Evolutionary conservation across 2,113 vertebrate genomes (phyloP), one percentile per base, ranked within the genome.

Genomic region (Acanthochromis polyacanthus): DNA sequence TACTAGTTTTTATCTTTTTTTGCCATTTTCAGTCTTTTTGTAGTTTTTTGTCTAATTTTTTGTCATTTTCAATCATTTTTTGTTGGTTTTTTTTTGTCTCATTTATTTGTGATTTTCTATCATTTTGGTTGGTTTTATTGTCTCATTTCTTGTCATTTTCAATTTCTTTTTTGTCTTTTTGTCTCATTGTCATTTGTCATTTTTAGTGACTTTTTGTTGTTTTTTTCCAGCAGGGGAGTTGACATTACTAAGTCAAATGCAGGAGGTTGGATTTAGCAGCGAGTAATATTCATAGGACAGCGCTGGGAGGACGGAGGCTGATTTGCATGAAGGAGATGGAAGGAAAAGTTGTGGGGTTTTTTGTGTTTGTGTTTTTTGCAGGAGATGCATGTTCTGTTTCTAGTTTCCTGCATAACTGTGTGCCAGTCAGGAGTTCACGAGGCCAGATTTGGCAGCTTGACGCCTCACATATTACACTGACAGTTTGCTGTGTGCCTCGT

Each of bases 181-280:
- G 1, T 25, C 23, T 25, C 23, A 25, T 25, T 25, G 1, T n/a
- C 3, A 1, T 25, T 25, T 25, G 23, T 25, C 23, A 25, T 25
- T 25, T 25, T 25, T 3, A 25, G 3, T 25, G 1, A 25, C 86
- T 82, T 79, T 84, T 92, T 90, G 88, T 90, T 84, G 92, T 90
- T 9, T 85, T 88, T 87, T 60, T 82, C 68, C 88, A 75, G 90
- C 84, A 81, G 90, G 88, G 75, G 68, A 80, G 76, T 66, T 61
- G 69, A 80, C 73, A 93, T 94, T 94, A 91, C 84, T 91, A 93
- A 94, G 89, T 94, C 91, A 93, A 92, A 92, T 91, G 75, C 56
- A 58, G 70, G 77, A 65, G 80, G 87, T 25, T 85, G 82, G 87
- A 88, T 92, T 91, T 88, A 90, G 78, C 79, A 76, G 73, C 85